Conservation (phyloP, 2,888 invertebrate species). For the Aquatica leii region DNA sequence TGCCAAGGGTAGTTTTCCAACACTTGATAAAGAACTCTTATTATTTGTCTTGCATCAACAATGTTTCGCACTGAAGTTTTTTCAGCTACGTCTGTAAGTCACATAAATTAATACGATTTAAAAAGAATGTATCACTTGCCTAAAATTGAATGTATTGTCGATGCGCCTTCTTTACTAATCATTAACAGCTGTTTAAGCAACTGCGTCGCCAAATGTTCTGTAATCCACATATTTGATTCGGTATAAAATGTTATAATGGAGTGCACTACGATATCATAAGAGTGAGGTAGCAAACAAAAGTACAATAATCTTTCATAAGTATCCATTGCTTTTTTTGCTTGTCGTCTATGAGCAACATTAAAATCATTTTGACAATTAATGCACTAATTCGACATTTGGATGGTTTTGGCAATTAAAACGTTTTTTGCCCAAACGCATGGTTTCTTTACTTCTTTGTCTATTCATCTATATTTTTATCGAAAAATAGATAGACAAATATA, state of each 20-base stretch:
- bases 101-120: too few species aligned
- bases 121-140: too few species aligned
- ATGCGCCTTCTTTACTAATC: conserved; percentile 46
- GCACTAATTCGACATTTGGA: too few species aligned
- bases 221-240: conserved; percentile 59
- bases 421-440: too few species aligned
- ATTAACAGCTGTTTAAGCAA: conserved; percentile 51
- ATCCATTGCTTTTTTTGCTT: conserved; percentile 44
- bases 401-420: too few species aligned
- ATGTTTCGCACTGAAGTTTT: conserved; percentile 48
- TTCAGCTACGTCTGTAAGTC: conserved; percentile 28
- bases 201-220: conserved; percentile 57
- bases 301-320: conserved; percentile 46
- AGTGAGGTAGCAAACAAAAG: conserved; percentile 45
- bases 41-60: conserved; percentile 59
- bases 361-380: too few species aligned
- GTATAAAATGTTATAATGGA: conserved; percentile 57
- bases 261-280: conserved; percentile 53
- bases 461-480: too few species aligned
- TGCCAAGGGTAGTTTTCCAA: conserved; percentile 62
- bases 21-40: conserved; percentile 63
- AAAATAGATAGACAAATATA: too few species aligned
- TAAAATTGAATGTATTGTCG: conserved; percentile 44
- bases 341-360: conserved; percentile 31
- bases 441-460: too few species aligned